Evolutionary conservation across 2,113 vertebrate species (phyloP).

Genomic region (Calypte anna): DNA sequence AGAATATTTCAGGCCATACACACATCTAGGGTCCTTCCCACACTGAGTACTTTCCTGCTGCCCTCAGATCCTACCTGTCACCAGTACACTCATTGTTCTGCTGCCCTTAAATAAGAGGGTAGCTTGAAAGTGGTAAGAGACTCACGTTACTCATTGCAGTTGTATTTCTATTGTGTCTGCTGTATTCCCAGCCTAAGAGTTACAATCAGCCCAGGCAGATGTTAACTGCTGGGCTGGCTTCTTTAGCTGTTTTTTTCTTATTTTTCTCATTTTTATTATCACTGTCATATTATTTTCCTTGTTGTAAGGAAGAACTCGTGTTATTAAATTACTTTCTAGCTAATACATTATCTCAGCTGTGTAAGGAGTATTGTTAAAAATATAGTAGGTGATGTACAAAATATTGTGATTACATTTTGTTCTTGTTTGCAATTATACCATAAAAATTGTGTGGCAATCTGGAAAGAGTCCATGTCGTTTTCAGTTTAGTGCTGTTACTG

Average conservation of each 20-base stretch:
- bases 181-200: not conserved
- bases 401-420: not conserved
- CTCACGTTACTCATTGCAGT: fast-evolving
- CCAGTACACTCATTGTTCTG: not conserved
- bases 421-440: not conserved
- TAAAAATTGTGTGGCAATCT: not conserved
- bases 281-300: not conserved
- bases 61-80: not conserved
- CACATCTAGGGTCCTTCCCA: not conserved
- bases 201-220: not conserved
- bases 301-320: not conserved
- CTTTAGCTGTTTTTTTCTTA: not conserved
- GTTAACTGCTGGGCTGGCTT: not conserved
- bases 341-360: not conserved
- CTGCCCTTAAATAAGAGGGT: not conserved
- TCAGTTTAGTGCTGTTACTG: not conserved
- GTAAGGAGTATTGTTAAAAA: not conserved
- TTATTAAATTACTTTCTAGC: not conserved
- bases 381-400: not conserved
- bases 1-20: not conserved
- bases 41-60: fast-evolving
- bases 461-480: not conserved
- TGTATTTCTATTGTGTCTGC: not conserved
- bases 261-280: not conserved
- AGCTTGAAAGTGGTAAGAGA: not conserved